Conservation (phyloP, 2,888 invertebrate genomes). For the Zhuqinia jingwanae region DNA sequence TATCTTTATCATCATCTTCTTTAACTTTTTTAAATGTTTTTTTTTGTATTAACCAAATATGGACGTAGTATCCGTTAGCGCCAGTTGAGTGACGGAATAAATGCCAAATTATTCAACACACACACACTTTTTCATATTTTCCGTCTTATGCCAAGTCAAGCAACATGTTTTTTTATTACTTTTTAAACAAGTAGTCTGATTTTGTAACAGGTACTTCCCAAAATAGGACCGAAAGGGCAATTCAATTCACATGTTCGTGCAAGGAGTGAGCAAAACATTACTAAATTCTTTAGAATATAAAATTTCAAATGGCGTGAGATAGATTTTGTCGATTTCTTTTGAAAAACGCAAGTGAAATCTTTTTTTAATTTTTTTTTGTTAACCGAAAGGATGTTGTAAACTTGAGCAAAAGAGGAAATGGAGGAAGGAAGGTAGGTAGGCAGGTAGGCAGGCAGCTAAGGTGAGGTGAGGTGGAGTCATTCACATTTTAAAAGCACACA, state of each 20-base stretch:
- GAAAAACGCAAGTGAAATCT: no score
- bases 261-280: no score
- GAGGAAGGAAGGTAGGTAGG: no score
- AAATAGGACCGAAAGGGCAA: conserved; percentile 17
- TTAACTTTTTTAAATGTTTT: conserved; percentile 4
- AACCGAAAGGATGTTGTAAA: no score
- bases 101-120: not conserved
- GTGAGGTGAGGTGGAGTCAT: no score
- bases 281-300: no score
- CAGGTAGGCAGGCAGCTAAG: no score
- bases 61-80: conserved; percentile 25
- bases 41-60: conserved; percentile 47
- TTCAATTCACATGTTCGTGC: conserved; percentile 26
- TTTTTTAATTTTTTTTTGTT: no score
- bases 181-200: conserved; percentile 50
- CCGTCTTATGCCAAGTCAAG: not conserved
- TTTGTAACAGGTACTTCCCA: conserved; percentile 43
- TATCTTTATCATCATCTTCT: not conserved
- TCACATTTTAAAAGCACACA: no score
- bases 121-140: not conserved
- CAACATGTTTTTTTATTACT: conserved; percentile 17
- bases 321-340: no score
- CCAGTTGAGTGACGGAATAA: not conserved
- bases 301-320: no score
- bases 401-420: no score